Percentiles rank a stretch among this genome's conserved stretches.
Evolutionary conservation across 1,140 invertebrate species (phyloP).

Genomic region (Laupala kohalensis): DNA sequence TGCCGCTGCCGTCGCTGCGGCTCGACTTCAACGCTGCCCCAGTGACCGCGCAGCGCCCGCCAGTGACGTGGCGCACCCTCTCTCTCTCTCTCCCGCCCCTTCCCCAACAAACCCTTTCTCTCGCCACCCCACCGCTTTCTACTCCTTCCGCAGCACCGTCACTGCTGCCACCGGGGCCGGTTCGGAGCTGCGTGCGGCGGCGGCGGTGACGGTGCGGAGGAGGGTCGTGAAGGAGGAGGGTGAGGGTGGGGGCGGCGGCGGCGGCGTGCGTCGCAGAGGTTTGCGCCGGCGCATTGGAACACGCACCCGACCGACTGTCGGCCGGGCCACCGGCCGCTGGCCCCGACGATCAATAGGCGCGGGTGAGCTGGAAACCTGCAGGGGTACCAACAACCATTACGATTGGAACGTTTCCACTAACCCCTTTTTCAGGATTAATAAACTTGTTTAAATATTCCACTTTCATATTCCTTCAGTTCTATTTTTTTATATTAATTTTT

Average conservation of each 20-base stretch:
- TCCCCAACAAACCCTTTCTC: too few relatives aligned
- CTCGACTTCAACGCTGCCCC: conserved; percentile 12
- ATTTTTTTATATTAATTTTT: too few relatives aligned
- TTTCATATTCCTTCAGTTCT: too few relatives aligned
- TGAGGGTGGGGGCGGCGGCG: conserved; percentile 12
- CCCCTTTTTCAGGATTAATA: too few relatives aligned
- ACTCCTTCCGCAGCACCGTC: conserved; percentile 1
- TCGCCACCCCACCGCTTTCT: too few relatives aligned
- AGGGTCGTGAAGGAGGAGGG: conserved; percentile 12
- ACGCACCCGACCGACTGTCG: not conserved
- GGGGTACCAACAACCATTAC: not conserved
- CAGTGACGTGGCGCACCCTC: conserved; percentile 3
- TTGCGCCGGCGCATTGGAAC: not conserved
- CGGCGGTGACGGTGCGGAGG: conserved; percentile 14
- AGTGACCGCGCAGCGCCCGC: conserved; percentile 1
- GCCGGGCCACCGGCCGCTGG: too few relatives aligned
- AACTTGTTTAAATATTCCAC: too few relatives aligned
- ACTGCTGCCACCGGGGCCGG: conserved; percentile 11
- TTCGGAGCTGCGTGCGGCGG: conserved; percentile 14
- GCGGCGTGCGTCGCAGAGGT: not conserved
- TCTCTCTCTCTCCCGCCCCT: not conserved
- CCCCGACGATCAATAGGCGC: not conserved
- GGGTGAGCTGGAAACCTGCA: not conserved
- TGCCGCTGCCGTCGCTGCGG: conserved; percentile 21
- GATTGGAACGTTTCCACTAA: too few relatives aligned